Evolutionary conservation across 2,888 invertebrate species (phyloP).

Genomic region (Ornithoptera priamus): DNA sequence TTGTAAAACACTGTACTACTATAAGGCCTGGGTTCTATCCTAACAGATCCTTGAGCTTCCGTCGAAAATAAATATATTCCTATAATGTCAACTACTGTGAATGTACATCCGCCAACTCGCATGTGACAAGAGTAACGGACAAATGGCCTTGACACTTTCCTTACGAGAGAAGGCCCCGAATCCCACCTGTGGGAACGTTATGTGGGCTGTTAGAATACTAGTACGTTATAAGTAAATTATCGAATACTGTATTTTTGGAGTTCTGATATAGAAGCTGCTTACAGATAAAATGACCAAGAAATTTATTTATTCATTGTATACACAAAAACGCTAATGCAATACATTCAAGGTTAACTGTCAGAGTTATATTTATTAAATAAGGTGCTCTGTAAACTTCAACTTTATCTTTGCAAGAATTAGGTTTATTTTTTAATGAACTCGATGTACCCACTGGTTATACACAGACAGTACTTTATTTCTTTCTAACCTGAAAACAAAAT

Average conservation of each 20-base stretch:
- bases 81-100: no score
- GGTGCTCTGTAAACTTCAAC: constrained; percentile 13
- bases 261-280: constrained; percentile 6
- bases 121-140: no score
- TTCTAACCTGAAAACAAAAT: not conserved
- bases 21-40: no score
- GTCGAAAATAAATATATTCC: no score
- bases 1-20: no score
- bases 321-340: not conserved
- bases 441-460: not conserved
- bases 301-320: not conserved
- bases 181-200: no score
- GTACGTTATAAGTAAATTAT: not conserved
- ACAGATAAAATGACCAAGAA: constrained; percentile 7
- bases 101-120: no score
- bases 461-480: not conserved
- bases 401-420: not conserved
- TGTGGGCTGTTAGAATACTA: not conserved
- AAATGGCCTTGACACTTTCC: no score
- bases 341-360: constrained; percentile 1
- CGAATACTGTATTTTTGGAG: constrained; percentile 16
- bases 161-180: no score
- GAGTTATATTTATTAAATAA: not conserved
- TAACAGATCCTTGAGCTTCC: no score
- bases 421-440: constrained; percentile 11